Percentiles rank a stretch among this genome's conserved stretches.
These are phyloP conservation scores for Gryllus longicercus DNA, from an alignment of 2,888 invertebrate species.

Conservation along the genomic window DNA sequence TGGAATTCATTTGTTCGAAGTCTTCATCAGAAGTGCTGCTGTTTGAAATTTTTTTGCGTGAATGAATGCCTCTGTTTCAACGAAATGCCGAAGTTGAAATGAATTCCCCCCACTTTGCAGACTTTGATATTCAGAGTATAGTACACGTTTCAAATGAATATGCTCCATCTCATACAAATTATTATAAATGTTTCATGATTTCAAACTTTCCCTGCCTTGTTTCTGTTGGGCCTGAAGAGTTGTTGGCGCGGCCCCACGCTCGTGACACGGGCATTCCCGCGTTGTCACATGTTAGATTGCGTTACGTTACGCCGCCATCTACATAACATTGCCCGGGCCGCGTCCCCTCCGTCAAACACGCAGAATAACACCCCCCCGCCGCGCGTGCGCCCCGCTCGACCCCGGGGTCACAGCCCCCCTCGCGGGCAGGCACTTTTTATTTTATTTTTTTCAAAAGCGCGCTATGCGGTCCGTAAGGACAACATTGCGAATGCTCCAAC, in stretches of 20 bases:
- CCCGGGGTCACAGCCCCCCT: background rate
- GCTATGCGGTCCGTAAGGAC: background rate
- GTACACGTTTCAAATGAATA: no score
- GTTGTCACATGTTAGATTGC: background rate
- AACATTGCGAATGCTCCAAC: background rate
- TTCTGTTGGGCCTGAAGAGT: no score
- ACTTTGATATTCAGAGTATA: no score
- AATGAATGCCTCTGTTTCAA: no score
- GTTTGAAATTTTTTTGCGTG: no score
- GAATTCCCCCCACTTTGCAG: no score
- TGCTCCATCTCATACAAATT: no score
- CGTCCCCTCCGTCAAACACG: background rate
- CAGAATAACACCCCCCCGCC: background rate
- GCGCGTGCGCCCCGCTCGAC: background rate
- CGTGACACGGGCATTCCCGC: background rate
- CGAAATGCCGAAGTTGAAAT: no score
- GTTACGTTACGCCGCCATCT: background rate
- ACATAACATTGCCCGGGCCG: background rate
- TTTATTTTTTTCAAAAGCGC: background rate
- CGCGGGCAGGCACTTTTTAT: background rate
- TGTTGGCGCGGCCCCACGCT: background rate
- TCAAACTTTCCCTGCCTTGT: no score
- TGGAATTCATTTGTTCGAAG: no score
- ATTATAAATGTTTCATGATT: no score
- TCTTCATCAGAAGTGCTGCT: no score